Conservation (phyloP, 2,888 invertebrate species). For the Pemphredon lugubris region DNA sequence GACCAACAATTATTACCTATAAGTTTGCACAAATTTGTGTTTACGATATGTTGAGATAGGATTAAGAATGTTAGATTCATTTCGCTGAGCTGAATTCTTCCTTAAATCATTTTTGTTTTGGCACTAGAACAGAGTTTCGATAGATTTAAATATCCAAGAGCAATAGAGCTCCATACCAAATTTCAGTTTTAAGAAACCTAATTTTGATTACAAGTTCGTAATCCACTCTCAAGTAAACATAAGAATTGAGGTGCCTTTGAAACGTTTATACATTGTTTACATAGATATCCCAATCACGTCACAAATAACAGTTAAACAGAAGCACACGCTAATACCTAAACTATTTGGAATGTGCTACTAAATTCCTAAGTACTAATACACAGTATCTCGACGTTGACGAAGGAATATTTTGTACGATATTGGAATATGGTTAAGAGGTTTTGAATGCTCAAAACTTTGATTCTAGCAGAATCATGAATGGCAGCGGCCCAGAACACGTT, state of each 20-base stretch:
- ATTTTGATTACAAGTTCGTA: conserved; percentile 23
- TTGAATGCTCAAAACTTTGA: too few species aligned
- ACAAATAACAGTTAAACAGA: conserved; percentile 33
- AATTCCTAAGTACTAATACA: conserved; percentile 37
- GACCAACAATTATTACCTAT: conserved; percentile 8
- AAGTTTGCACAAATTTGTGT: background rate
- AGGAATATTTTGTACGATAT: conserved; percentile 8
- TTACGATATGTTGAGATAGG: conserved; percentile 10
- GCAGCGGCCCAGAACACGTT: conserved; percentile 4
- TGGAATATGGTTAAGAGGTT: conserved; percentile 9
- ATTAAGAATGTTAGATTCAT: conserved; percentile 21
- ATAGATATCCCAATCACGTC: conserved; percentile 14
- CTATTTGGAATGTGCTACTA: conserved; percentile 52
- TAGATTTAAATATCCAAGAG: conserved; percentile 13
- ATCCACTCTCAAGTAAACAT: conserved; percentile 15
- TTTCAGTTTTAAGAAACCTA: too few species aligned
- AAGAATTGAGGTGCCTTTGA: background rate
- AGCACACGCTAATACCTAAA: conserved; percentile 36
- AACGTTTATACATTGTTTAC: background rate
- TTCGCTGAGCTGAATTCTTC: background rate
- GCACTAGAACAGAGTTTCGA: conserved; percentile 14
- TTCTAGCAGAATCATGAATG: too few species aligned
- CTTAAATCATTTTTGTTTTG: conserved; percentile 11
- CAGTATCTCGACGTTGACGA: conserved; percentile 26
- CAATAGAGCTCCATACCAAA: conserved; percentile 1